A percentile compares a stretch with the other conserved stretches of the same genome.
phyloP scores from a whole-genome alignment of 1,140 invertebrate genomes.

The Diabrotica undecimpunctata region DNA sequence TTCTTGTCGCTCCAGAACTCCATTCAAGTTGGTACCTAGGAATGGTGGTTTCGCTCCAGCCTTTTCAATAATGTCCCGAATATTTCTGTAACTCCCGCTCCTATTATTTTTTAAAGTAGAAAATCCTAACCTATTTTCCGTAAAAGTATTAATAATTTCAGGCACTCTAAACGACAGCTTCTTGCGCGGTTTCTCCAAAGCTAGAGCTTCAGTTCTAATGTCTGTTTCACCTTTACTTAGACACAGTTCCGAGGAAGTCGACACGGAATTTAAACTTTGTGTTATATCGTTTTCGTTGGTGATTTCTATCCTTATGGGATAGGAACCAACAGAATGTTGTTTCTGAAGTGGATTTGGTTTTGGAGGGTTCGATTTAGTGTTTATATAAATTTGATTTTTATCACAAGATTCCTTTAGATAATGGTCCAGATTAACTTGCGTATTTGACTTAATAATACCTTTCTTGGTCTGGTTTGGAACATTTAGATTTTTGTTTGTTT shows the following conservation, averaged over 20 bases:
- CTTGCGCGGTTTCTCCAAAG: constrained; percentile 67
- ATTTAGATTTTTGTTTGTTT: constrained; percentile 30
- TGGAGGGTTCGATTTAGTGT: neutral
- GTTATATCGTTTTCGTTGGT: constrained; percentile 33
- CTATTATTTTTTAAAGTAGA: neutral
- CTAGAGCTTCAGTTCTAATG: constrained; percentile 47
- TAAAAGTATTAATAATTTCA: constrained; percentile 55
- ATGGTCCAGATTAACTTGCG: constrained; percentile 43
- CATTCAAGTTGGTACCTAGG: constrained; percentile 29
- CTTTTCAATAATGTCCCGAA: neutral
- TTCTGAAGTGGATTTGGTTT: constrained; percentile 33
- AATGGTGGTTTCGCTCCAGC: neutral
- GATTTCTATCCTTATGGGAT: constrained; percentile 43
- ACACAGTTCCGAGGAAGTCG: too few species aligned
- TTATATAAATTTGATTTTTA: constrained; percentile 25
- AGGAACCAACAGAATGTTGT: constrained; percentile 43
- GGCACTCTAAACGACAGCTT: constrained; percentile 83
- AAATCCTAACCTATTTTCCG: neutral
- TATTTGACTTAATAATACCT: constrained; percentile 32
- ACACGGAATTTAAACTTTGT: neutral
- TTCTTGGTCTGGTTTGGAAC: constrained; percentile 27
- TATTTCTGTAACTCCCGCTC: constrained; percentile 4
- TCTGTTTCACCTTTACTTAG: neutral
- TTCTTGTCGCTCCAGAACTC: constrained; percentile 25
- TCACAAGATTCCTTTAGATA: constrained; percentile 40